Evolutionary conservation across 2,113 vertebrate species (phyloP).

Genomic region (Ammospiza caudacuta): DNA sequence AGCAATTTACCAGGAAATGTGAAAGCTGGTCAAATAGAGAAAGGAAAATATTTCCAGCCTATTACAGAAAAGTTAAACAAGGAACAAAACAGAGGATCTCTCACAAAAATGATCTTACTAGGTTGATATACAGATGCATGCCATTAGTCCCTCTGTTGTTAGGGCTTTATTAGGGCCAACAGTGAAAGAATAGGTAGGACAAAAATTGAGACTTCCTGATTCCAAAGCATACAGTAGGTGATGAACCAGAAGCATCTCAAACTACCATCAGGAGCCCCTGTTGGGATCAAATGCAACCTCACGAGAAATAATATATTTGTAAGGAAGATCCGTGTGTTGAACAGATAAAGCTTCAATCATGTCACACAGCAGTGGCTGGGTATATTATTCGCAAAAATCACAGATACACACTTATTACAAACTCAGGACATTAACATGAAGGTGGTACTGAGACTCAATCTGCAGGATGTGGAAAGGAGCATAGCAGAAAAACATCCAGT

Average conservation of each 20-base stretch:
- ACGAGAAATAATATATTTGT: conserved; percentile 23
- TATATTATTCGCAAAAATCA: conserved; percentile 30
- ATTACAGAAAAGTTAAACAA: conserved; percentile 34
- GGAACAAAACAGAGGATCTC: not conserved
- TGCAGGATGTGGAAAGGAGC: conserved; percentile 28
- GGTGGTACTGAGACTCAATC: not conserved
- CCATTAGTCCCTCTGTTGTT: not conserved
- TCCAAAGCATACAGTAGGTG: not conserved
- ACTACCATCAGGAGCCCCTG: not conserved
- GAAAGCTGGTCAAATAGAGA: conserved; percentile 56
- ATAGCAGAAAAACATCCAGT: conserved; percentile 12
- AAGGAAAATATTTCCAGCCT: conserved; percentile 46
- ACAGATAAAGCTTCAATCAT: conserved; percentile 51
- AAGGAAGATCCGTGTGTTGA: conserved; percentile 15
- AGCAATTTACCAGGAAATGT: conserved; percentile 61
- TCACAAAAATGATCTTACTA: not conserved
- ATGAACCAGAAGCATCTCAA: not conserved
- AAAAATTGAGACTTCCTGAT: not conserved
- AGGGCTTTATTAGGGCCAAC: not conserved
- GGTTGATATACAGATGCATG: not conserved
- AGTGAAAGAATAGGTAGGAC: not conserved
- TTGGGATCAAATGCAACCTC: conserved; percentile 32
- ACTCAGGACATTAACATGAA: conserved; percentile 39
- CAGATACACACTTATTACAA: not conserved
- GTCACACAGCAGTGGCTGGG: conserved; percentile 16